phyloP scores from a whole-genome alignment of 2,888 invertebrate genomes.

The Lagria hirta region DNA sequence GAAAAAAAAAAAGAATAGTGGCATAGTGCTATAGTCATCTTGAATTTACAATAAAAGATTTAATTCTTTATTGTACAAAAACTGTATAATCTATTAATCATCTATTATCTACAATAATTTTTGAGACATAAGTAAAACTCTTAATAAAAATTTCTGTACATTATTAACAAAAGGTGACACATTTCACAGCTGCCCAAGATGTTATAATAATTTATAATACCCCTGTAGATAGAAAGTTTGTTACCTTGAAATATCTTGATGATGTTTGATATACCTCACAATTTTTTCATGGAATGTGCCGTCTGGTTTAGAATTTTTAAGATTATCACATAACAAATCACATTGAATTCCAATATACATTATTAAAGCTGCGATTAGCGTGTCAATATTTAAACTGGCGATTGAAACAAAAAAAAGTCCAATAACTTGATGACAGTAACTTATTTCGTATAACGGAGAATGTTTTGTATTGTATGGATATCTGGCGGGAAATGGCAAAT shows the following conservation, averaged over 20 bases:
- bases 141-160: too few relatives aligned
- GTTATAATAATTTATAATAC: too few relatives aligned
- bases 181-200: too few relatives aligned
- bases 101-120: too few relatives aligned
- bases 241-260: not conserved
- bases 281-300: not conserved
- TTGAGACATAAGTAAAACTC: too few relatives aligned
- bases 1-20: too few relatives aligned
- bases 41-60: too few relatives aligned
- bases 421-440: constrained; percentile 6
- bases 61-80: too few relatives aligned
- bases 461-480: constrained; percentile 7
- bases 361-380: constrained; percentile 1
- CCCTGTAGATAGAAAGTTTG: too few relatives aligned
- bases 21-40: too few relatives aligned
- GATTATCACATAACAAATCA: constrained; percentile 1
- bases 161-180: too few relatives aligned
- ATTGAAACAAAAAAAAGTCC: not conserved
- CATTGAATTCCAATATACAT: constrained; percentile 3
- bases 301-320: not conserved
- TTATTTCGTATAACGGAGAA: constrained; percentile 9
- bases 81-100: too few relatives aligned
- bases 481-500: constrained; percentile 8
- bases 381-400: constrained; percentile 4
- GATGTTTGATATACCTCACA: not conserved